These are phyloP conservation scores for Lasioglossum oenotherae DNA, from an alignment of 2,888 invertebrate genomes.

Conservation along the genomic window DNA sequence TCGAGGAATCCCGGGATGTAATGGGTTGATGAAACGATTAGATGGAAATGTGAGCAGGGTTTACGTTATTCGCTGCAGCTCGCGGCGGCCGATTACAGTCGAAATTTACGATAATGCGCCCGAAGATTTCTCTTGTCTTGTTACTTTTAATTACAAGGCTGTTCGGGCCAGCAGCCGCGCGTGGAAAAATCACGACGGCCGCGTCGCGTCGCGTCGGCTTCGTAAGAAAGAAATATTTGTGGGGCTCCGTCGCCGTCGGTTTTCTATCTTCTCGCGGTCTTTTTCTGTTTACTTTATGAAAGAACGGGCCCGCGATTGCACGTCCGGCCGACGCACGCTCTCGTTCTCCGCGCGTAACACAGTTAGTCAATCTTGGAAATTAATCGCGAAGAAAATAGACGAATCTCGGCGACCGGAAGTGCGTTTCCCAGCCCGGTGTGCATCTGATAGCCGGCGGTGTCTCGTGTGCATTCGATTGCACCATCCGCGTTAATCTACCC, in stretches of 20 bases:
- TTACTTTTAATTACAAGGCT: constrained; percentile 14
- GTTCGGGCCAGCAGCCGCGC: background rate
- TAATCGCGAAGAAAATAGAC: constrained; percentile 38
- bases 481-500: constrained; percentile 49
- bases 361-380: constrained; percentile 49
- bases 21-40: constrained; percentile 55
- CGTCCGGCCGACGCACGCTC: constrained; percentile 9
- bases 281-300: background rate
- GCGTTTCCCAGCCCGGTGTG: constrained; percentile 17
- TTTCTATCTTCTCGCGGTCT: background rate
- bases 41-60: constrained; percentile 36
- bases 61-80: constrained; percentile 7
- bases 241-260: background rate
- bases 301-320: constrained; percentile 17
- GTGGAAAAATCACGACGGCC: background rate
- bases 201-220: background rate
- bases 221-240: constrained; percentile 5
- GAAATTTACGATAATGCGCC: constrained; percentile 33
- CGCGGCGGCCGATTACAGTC: constrained; percentile 34
- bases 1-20: constrained; percentile 31
- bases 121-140: background rate
- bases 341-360: constrained; percentile 19
- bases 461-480: constrained; percentile 44
- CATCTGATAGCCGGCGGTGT: constrained; percentile 30
- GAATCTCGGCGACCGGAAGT: constrained; percentile 32